Evolutionary conservation across 2,888 invertebrate genomes (phyloP).

Genomic region (Oscheius sp.): DNA sequence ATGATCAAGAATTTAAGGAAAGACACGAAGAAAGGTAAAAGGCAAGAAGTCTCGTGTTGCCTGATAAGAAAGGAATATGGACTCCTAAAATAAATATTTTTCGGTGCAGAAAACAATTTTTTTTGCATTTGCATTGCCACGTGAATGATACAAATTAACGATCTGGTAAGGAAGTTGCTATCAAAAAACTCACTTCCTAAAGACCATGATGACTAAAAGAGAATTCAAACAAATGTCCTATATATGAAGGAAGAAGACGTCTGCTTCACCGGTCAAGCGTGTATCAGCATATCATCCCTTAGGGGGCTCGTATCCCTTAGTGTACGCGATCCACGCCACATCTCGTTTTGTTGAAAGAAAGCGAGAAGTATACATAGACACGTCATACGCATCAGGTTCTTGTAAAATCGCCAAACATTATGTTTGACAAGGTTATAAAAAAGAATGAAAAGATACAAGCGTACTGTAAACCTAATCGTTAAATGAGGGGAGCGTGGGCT

Average conservation of each 20-base stretch:
- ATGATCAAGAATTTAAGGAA: no score
- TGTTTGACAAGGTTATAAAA: not conserved
- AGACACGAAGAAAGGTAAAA: no score
- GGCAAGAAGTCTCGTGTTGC: no score
- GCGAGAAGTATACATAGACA: slow-evolving; percentile 17
- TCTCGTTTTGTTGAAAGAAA: slow-evolving; percentile 25
- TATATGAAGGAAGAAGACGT: not conserved
- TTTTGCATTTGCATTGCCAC: no score
- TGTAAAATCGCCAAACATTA: not conserved
- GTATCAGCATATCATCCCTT: slow-evolving; percentile 8
- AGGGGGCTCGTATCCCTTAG: slow-evolving; percentile 8
- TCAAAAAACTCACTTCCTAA: slow-evolving; percentile 13
- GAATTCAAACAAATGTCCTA: not conserved
- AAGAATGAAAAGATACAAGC: slow-evolving; percentile 6
- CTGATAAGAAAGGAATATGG: no score
- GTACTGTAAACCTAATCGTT: no score
- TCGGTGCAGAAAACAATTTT: no score
- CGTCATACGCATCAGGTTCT: slow-evolving; percentile 15
- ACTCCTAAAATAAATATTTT: no score
- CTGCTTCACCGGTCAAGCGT: slow-evolving; percentile 14
- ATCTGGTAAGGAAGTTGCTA: no score
- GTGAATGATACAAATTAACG: no score
- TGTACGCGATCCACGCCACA: slow-evolving; percentile 22
- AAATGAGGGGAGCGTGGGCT: no score
- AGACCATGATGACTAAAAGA: not conserved